Percentiles rank a stretch among this genome's conserved stretches.
Evolutionary conservation across 2,797 vertebrate genomes (phyloP).

Genomic region (Eptatretus atami): DNA sequence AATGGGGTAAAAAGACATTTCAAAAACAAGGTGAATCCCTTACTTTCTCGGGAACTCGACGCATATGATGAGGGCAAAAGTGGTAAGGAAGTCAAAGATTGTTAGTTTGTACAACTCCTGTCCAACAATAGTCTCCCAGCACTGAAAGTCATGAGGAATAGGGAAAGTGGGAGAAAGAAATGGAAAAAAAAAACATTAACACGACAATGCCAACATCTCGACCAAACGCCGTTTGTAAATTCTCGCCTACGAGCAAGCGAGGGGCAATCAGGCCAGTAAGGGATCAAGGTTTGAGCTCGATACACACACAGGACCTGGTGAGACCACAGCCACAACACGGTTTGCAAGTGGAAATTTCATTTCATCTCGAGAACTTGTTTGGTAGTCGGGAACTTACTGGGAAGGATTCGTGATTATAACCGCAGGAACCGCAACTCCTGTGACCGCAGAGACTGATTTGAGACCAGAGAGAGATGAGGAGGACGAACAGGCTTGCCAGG

Average conservation of each 20-base stretch:
- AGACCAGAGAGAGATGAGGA: constrained; percentile 30
- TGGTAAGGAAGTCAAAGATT: constrained; percentile 36
- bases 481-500: constrained; percentile 26
- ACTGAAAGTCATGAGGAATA: constrained; percentile 15
- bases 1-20: too few relatives aligned
- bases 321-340: too few relatives aligned
- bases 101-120: constrained; percentile 68
- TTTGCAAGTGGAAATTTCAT: too few relatives aligned
- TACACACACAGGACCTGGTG: too few relatives aligned
- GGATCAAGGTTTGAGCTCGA: too few relatives aligned
- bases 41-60: constrained; percentile 48
- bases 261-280: too few relatives aligned
- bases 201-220: too few relatives aligned
- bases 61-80: constrained; percentile 20
- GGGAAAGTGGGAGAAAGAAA: too few relatives aligned
- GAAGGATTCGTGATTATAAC: constrained; percentile 20
- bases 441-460: constrained; percentile 31
- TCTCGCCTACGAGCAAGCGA: too few relatives aligned
- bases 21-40: constrained; percentile 6
- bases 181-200: too few relatives aligned
- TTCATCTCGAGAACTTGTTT: too few relatives aligned
- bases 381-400: constrained; percentile 16
- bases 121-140: constrained; percentile 54
- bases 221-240: too few relatives aligned
- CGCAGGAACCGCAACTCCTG: constrained; percentile 15